These are phyloP conservation scores for Sarcophaga rosellei DNA, from an alignment of 2,888 invertebrate species.

Conservation along the genomic window DNA sequence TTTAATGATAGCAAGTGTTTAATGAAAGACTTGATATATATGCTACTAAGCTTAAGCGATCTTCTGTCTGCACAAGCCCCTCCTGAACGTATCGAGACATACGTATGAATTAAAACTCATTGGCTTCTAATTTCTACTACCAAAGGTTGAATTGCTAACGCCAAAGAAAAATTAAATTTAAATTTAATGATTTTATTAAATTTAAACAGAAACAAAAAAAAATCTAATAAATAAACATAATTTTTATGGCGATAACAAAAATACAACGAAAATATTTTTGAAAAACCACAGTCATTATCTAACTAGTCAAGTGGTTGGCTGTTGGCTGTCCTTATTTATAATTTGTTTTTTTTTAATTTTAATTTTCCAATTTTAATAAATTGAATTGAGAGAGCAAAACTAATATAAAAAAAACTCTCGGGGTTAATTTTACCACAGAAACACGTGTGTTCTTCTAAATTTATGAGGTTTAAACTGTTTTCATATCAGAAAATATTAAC, in stretches of 20 bases:
- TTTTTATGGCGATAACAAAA: background rate
- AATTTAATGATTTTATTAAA: too few relatives aligned
- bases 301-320: constrained; percentile 63
- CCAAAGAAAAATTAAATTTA: too few relatives aligned
- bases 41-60: too few relatives aligned
- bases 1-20: too few relatives aligned
- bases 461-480: constrained; percentile 59
- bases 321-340: background rate
- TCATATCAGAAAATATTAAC: constrained; percentile 54
- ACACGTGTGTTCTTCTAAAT: constrained; percentile 56
- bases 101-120: too few relatives aligned
- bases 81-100: too few relatives aligned
- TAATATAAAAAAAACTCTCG: constrained; percentile 1
- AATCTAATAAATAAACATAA: background rate
- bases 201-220: background rate
- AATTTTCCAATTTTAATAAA: constrained; percentile 20
- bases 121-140: too few relatives aligned
- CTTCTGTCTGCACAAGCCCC: too few relatives aligned
- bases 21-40: too few relatives aligned
- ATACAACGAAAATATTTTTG: constrained; percentile 52
- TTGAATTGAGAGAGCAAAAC: background rate
- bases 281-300: constrained; percentile 60
- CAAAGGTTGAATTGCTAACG: too few relatives aligned
- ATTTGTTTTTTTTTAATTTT: too few relatives aligned
- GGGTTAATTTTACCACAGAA: constrained; percentile 46